Base-by-base conservation (phyloP, 2,888 invertebrate species). In the Mellilla xanthometata region DNA sequence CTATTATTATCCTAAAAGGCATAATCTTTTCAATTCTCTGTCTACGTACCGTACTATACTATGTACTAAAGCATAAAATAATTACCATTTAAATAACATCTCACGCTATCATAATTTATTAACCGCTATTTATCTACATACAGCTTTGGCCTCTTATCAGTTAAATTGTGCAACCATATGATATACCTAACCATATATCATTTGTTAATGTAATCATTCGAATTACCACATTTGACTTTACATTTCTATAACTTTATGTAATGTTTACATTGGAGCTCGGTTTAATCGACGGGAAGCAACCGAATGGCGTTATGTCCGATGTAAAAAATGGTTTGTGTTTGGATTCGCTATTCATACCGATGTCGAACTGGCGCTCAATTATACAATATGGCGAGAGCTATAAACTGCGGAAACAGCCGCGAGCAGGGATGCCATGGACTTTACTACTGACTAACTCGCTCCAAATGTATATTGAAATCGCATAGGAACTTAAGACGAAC, bases 271-370 rank as follows among this genome's bases (percentile, higher is more conserved):
- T 28, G n/a, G 15, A 44, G 23, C 12, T 10, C 26, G 10, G 15
- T 46, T 35, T 36, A 31, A 46, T 36, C 34, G 12, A 38, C 38
- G 27, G 32, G 38, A 38, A 47, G 36, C 32, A 23, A 33, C 33
- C 41, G 39, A 48, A 48, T 42, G 41, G 47, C 33, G 27, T 12
- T 35, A 10, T 12, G 6, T 36, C 41, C 19, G 47, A 29, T 30
- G 19, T 42, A 48, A 48, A 42, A 48, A 48, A 48, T 39, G 38
- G 36, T 31, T 23, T 35, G 19, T 39, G 41, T 62, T 63, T 60
- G 56, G 58, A 48, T 58, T 62, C 54, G 53, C 56, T 56, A 62
- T 63, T 65, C 58, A 58, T 56, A 58, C 60, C 51, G 49, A 54
- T 41, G 61, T 48, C 47, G 53, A 57, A 56, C 54, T 19, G 49